phyloP scores from a whole-genome alignment of 1,140 invertebrate genomes.

The Heliothis subflexa region DNA sequence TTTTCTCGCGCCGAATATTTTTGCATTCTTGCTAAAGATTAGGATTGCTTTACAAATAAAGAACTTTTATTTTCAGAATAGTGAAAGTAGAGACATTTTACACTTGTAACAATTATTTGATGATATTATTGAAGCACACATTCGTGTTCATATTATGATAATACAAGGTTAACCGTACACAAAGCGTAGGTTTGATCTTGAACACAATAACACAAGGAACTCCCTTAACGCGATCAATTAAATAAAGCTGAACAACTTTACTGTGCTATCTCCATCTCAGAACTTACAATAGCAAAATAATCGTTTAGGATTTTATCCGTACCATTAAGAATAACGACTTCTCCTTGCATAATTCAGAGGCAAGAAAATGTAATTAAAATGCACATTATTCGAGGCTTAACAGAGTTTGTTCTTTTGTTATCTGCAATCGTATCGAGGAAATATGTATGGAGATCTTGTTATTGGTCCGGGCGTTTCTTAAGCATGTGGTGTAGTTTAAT shows the following conservation, averaged over 20 bases:
- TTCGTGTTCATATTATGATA: too few relatives aligned
- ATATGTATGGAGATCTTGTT: conserved; percentile 61
- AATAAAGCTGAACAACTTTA: conserved; percentile 41
- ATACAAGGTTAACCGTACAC: too few relatives aligned
- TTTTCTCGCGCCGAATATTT: conserved; percentile 10
- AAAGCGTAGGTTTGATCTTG: background rate
- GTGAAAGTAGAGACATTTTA: too few relatives aligned
- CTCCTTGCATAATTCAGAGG: conserved; percentile 66
- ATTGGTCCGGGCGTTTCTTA: conserved; percentile 45
- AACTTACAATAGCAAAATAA: conserved; percentile 56
- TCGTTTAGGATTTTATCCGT: conserved; percentile 66
- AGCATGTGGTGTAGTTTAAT: background rate
- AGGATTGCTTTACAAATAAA: background rate
- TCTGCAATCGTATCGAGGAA: conserved; percentile 60
- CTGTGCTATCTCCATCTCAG: conserved; percentile 49
- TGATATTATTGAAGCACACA: too few relatives aligned
- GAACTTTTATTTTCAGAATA: background rate
- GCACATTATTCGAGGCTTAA: conserved; percentile 66
- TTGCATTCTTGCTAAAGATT: conserved; percentile 21
- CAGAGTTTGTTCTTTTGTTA: conserved; percentile 66
- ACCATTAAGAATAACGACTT: conserved; percentile 69
- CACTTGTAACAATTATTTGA: too few relatives aligned
- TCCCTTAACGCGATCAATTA: conserved; percentile 36
- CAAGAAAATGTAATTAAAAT: conserved; percentile 72
- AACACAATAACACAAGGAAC: conserved; percentile 14